Evolutionary conservation across 1,140 invertebrate genomes (phyloP).

Genomic region (Drosophila nigrodunni): DNA sequence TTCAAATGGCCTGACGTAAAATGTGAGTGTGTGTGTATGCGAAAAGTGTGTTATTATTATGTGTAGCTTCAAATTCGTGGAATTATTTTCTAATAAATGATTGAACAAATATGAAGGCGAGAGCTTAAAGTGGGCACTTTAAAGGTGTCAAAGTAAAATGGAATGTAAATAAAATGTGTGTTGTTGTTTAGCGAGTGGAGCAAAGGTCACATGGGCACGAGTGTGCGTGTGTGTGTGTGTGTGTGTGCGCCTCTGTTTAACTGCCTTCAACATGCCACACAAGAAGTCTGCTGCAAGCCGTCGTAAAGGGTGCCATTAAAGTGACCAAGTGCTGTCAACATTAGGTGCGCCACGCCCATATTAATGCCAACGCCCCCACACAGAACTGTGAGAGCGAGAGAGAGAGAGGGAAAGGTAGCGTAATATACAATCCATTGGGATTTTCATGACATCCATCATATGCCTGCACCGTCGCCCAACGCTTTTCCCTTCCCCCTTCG

Average conservation of each 20-base stretch:
- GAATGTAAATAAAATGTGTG: slow-evolving; percentile 8
- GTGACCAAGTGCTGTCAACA: slow-evolving; percentile 75
- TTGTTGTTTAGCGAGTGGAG: slow-evolving; percentile 4
- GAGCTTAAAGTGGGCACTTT: slow-evolving; percentile 37
- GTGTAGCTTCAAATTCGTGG: slow-evolving; percentile 7
- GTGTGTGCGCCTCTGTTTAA: slow-evolving; percentile 9
- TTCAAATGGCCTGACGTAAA: slow-evolving; percentile 3
- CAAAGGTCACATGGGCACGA: slow-evolving; percentile 34
- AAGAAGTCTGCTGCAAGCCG: slow-evolving; percentile 14
- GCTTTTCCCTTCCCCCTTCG: background rate
- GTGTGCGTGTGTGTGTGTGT: slow-evolving; percentile 4
- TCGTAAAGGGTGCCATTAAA: slow-evolving; percentile 46
- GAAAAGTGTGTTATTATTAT: background rate
- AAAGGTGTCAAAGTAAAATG: slow-evolving; percentile 30
- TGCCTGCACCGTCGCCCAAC: background rate
- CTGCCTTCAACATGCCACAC: background rate
- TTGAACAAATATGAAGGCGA: slow-evolving; percentile 28
- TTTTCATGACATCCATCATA: slow-evolving; percentile 73
- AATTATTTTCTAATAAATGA: slow-evolving; percentile 16
- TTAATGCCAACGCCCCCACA: background rate
- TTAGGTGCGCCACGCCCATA: slow-evolving; percentile 58
- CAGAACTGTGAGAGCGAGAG: background rate
- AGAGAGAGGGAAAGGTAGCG: background rate
- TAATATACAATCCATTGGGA: slow-evolving; percentile 64
- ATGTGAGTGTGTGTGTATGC: background rate